These are phyloP conservation scores for Ips nitidus DNA, from an alignment of 1,140 invertebrate species.

Conservation along the genomic window DNA sequence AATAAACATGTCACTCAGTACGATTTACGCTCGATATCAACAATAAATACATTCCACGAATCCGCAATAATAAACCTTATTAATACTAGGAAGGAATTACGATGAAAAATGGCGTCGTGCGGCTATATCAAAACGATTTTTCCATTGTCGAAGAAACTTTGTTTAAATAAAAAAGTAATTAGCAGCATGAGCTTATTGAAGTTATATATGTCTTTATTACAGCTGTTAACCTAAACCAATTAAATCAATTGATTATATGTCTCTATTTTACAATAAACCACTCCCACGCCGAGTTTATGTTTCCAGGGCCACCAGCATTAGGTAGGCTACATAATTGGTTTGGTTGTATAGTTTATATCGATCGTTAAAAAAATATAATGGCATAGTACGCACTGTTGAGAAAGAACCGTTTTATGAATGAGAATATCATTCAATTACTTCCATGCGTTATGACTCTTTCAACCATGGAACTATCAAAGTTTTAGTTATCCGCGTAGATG, in stretches of 20 bases:
- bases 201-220: constrained; percentile 17
- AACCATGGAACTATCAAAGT: too few species aligned
- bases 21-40: constrained; percentile 10
- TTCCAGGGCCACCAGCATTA: constrained; percentile 12
- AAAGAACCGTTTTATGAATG: background rate
- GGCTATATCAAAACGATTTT: constrained; percentile 15
- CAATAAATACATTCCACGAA: constrained; percentile 8
- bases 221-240: constrained; percentile 12
- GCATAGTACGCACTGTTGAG: constrained; percentile 14
- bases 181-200: background rate
- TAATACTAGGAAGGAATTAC: background rate
- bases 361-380: constrained; percentile 19
- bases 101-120: background rate
- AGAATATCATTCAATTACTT: background rate
- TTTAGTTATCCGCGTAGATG: too few species aligned
- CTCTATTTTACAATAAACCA: constrained; percentile 20
- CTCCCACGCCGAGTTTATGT: constrained; percentile 4
- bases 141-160: background rate
- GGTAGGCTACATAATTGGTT: constrained; percentile 9
- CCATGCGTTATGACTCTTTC: too few species aligned
- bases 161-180: constrained; percentile 5
- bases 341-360: background rate
- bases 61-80: constrained; percentile 4
- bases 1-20: constrained; percentile 7
- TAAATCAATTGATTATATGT: constrained; percentile 17